These are phyloP conservation scores for Pungitius pungitius DNA, from an alignment of 2,113 vertebrate genomes.

Conservation along the genomic window DNA sequence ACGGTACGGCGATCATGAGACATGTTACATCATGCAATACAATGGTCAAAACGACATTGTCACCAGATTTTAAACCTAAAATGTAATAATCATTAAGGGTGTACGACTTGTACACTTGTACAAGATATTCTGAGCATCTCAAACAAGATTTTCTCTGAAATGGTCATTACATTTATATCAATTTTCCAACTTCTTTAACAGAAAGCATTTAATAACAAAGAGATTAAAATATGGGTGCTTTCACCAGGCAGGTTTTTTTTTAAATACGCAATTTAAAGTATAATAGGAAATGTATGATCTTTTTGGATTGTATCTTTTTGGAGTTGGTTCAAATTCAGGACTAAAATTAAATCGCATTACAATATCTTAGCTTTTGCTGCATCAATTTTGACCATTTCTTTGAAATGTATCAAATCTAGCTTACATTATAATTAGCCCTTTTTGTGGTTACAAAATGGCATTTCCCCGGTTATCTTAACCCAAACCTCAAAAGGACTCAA, in stretches of 20 bases:
- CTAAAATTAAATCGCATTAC: too few relatives aligned
- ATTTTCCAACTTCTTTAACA: not conserved
- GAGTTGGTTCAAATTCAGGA: not conserved
- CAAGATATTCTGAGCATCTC: not conserved
- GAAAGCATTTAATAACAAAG: not conserved
- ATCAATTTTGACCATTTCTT: not conserved
- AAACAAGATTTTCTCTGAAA: not conserved
- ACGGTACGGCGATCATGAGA: constrained; percentile 23
- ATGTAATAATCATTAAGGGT: constrained; percentile 15
- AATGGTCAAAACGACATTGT: constrained; percentile 14
- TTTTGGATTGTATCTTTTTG: too few relatives aligned
- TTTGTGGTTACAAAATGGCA: not conserved
- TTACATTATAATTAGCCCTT: not conserved
- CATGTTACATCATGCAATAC: constrained; percentile 4
- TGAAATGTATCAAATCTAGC: not conserved
- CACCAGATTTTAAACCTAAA: constrained; percentile 29
- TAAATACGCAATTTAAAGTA: not conserved
- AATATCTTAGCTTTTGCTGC: not conserved
- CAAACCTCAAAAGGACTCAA: not conserved
- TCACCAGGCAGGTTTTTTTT: not conserved
- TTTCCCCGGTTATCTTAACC: not conserved
- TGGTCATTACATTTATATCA: not conserved
- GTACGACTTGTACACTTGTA: constrained; percentile 1
- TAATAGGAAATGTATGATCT: not conserved
- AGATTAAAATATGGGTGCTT: not conserved